Evolutionary conservation across 2,797 vertebrate genomes (phyloP).

Genomic region (Characodon lateralis): DNA sequence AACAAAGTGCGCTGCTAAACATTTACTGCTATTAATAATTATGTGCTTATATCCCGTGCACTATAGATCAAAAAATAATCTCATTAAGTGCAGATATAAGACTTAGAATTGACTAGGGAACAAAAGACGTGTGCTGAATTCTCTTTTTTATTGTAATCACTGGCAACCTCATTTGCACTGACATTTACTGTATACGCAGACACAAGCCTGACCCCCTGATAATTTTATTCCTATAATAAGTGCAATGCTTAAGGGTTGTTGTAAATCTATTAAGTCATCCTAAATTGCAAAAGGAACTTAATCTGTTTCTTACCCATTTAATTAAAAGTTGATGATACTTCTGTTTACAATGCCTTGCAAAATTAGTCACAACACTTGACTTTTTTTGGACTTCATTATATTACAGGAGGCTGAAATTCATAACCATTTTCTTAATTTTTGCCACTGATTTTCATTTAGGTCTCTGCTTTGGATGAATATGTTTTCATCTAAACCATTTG

Average conservation of each 20-base stretch:
- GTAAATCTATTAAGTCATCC: slow-evolving; percentile 52
- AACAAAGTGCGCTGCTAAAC: slow-evolving; percentile 43
- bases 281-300: slow-evolving; percentile 33
- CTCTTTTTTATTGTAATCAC: slow-evolving; percentile 47
- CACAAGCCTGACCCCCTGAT: slow-evolving; percentile 43
- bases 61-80: slow-evolving; percentile 51
- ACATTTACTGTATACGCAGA: slow-evolving; percentile 49
- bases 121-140: slow-evolving; percentile 50
- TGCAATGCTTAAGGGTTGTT: slow-evolving; percentile 49
- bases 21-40: slow-evolving; percentile 65
- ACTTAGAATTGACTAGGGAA: slow-evolving; percentile 37
- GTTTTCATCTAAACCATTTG: too few relatives aligned
- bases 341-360: not conserved
- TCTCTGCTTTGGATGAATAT: too few relatives aligned
- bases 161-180: slow-evolving; percentile 45
- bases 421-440: too few relatives aligned
- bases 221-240: slow-evolving; percentile 58
- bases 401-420: too few relatives aligned
- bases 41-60: slow-evolving; percentile 47
- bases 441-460: too few relatives aligned
- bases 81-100: slow-evolving; percentile 36
- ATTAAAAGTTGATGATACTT: slow-evolving; percentile 44
- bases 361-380: too few relatives aligned
- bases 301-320: slow-evolving; percentile 50
- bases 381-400: too few relatives aligned